A percentile compares a stretch with the other conserved stretches of the same genome.
Conservation (phyloP, 2,888 invertebrate species). For the Glaucopsyche alexis region DNA sequence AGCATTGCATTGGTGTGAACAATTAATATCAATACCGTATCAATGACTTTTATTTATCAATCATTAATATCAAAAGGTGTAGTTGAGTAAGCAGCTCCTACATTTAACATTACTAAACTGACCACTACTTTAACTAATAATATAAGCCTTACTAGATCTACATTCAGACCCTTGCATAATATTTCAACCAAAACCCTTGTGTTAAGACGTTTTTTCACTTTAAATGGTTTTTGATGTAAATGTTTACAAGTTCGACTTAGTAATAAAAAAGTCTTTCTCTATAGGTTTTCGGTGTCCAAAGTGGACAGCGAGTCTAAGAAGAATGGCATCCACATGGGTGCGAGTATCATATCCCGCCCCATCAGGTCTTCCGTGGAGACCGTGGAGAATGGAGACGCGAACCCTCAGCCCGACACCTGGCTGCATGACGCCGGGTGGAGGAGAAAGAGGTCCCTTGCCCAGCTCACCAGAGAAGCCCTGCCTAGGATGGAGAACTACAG, state of each 20-base stretch:
- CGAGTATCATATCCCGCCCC: conserved; percentile 68
- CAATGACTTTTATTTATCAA: no score
- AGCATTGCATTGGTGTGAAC: no score
- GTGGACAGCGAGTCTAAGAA: conserved; percentile 67
- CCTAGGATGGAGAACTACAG: conserved; percentile 92
- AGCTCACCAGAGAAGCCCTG: conserved; percentile 87
- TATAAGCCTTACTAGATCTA: no score
- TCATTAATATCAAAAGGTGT: no score
- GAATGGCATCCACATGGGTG: conserved; percentile 72
- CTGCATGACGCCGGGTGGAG: conserved; percentile 72
- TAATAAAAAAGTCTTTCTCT: not conserved
- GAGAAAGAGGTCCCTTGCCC: conserved; percentile 81
- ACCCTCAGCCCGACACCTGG: conserved; percentile 64
- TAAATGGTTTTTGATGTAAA: not conserved
- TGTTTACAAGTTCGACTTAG: not conserved
- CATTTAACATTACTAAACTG: no score
- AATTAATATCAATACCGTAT: no score
- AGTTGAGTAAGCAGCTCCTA: no score
- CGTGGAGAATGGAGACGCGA: conserved; percentile 52
- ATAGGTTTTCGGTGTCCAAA: conserved; percentile 66
- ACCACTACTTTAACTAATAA: no score
- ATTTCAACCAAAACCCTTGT: no score
- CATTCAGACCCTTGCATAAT: no score
- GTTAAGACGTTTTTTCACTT: no score
- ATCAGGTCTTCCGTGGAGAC: conserved; percentile 61